Conservation (phyloP, 2,797 vertebrate genomes). For the Cyclopterus lumpus region DNA sequence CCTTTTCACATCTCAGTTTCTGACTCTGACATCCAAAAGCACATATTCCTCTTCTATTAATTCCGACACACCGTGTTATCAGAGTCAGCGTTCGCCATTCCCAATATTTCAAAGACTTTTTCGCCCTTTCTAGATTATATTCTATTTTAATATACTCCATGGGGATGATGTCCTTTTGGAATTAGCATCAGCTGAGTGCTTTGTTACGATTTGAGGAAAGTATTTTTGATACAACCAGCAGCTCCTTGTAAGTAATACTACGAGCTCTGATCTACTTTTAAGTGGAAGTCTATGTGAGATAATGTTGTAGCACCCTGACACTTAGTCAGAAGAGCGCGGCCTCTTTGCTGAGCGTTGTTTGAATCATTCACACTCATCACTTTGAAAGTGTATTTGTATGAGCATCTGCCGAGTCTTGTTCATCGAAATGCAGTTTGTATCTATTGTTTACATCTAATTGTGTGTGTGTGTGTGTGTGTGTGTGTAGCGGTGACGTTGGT, state of each 20-base stretch:
- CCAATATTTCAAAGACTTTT: no score
- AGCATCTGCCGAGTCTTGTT: background rate
- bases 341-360: background rate
- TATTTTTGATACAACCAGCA: background rate
- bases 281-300: background rate
- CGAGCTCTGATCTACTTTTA: background rate
- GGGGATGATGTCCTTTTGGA: no score
- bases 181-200: no score
- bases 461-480: background rate
- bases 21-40: no score
- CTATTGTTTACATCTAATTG: conserved; percentile 8
- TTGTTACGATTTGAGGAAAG: background rate
- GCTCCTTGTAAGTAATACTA: background rate
- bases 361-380: conserved; percentile 14
- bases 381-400: background rate
- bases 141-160: no score
- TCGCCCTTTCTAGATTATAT: no score
- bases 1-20: no score
- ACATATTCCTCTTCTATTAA: background rate
- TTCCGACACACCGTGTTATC: background rate
- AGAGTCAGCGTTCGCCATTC: no score
- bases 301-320: background rate
- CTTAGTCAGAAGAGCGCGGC: background rate
- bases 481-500: conserved; percentile 10
- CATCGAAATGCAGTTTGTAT: conserved; percentile 11